phyloP scores from a whole-genome alignment of 2,113 vertebrate species.

The Arenaria interpres region DNA sequence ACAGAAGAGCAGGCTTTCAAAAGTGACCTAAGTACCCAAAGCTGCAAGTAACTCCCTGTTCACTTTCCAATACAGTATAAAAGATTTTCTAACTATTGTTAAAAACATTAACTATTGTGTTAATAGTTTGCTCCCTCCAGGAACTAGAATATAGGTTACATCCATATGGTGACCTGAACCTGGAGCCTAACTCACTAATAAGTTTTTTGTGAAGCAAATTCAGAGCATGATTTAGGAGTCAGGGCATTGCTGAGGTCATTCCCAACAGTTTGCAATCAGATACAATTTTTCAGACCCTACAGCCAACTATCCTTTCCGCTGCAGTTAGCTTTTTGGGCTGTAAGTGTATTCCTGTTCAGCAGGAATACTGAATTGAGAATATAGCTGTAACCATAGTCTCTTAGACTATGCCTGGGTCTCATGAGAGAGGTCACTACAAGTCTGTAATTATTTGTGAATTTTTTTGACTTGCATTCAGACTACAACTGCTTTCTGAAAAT shows the following conservation, averaged over 20 bases:
- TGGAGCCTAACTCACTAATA: background rate
- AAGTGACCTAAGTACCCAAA: background rate
- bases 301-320: background rate
- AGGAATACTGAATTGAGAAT: background rate
- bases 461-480: background rate
- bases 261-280: background rate
- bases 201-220: background rate
- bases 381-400: background rate
- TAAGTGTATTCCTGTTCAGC: background rate
- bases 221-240: background rate
- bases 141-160: background rate
- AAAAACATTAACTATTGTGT: background rate
- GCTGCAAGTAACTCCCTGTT: background rate
- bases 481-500: background rate
- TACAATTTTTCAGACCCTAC: background rate
- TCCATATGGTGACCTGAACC: background rate
- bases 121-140: background rate
- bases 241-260: background rate
- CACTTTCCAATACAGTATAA: rapidly evolving
- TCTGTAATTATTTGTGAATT: background rate
- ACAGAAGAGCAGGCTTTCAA: background rate
- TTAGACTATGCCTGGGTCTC: background rate
- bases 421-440: background rate
- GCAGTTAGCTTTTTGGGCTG: background rate
- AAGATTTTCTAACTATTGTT: background rate